Evolutionary conservation across 2,797 vertebrate species (phyloP), one percentile per base, ranked within the genome.

Genomic region (Tapera naevia): DNA sequence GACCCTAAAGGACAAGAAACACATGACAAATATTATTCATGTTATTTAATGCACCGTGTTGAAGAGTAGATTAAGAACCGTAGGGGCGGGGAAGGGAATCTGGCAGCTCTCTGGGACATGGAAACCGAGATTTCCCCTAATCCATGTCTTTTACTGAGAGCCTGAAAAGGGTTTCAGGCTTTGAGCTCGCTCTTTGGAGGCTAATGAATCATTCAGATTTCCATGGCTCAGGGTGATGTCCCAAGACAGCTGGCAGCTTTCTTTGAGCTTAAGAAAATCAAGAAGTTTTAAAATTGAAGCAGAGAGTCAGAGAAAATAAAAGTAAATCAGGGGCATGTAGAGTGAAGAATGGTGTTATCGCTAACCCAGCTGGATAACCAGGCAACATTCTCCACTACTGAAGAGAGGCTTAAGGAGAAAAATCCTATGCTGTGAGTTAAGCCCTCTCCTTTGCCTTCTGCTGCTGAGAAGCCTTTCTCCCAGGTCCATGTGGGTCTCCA

Each of bases 201-300:
- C 33, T 74, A 87, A 87, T 82, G 92, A 94, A 95, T 94, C 94
- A 91, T 30, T 78, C 80, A 24, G 50, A 95, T 89, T 95, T 87
- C 89, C 96, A 69, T 1, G 75, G 93, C 92, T 93, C 86, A 13
- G 81, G 87, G 88, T 94, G 93, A 96, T 91, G 79, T 11, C 95
- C 93, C 69, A 57, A 56, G 92, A 93, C 95, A 95, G 95, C 92
- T 95, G 95, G 93, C 79, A 92, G 81, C 72, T 86, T 79, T 10
- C 79, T 82, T 33, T 39, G 69, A 85, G 92, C 88, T 87, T 57
- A 24, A 72, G 86, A 41, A 94, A 93, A 91, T 7, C 89, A 80
- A 83, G 82, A 82, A 43, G 50, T 72, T 86, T 72, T 76, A 23
- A 67, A 78, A 54, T 12, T 81, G 88, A 91, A 88, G 82, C 13